Conservation (phyloP, 2,113 vertebrate genomes). For the Paralichthys olivaceus region DNA sequence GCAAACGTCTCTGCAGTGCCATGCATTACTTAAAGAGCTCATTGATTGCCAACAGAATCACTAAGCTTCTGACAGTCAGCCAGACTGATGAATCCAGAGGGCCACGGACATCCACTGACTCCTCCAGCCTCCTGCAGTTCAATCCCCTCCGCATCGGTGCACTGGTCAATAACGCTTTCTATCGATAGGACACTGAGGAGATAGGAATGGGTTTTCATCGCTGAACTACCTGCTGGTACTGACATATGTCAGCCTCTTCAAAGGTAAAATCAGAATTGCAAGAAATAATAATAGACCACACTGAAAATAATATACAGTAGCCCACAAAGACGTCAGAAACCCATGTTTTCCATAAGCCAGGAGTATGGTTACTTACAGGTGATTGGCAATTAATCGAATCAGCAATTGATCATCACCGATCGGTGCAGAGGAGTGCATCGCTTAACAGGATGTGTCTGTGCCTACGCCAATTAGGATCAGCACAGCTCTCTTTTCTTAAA, state of each 20-base stretch:
- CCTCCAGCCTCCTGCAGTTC: constrained; percentile 46
- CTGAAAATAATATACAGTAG: constrained; percentile 7
- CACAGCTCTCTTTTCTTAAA: neutral
- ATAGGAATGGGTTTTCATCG: constrained; percentile 52
- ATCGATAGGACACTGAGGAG: constrained; percentile 53
- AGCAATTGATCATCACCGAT: constrained; percentile 43
- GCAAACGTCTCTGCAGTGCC: constrained; percentile 33
- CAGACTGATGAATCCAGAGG: constrained; percentile 63
- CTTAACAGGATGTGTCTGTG: constrained; percentile 41
- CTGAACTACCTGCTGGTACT: constrained; percentile 42
- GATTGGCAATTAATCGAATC: constrained; percentile 35
- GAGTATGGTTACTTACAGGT: constrained; percentile 17
- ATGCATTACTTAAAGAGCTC: constrained; percentile 65
- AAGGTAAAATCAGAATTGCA: constrained; percentile 24
- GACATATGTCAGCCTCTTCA: constrained; percentile 46
- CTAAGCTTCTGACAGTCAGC: constrained; percentile 58
- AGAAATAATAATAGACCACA: neutral
- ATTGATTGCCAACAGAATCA: constrained; percentile 67
- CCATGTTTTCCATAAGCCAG: constrained; percentile 9
- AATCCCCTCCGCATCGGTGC: constrained; percentile 57
- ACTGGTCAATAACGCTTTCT: constrained; percentile 59
- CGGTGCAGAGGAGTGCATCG: constrained; percentile 29
- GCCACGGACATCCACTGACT: constrained; percentile 44
- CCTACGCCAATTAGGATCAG: constrained; percentile 26
- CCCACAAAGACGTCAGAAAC: neutral